A percentile compares a stretch with the other conserved stretches of the same genome.
phyloP scores from a whole-genome alignment of 2,113 vertebrate species.

The Barbus barbus region DNA sequence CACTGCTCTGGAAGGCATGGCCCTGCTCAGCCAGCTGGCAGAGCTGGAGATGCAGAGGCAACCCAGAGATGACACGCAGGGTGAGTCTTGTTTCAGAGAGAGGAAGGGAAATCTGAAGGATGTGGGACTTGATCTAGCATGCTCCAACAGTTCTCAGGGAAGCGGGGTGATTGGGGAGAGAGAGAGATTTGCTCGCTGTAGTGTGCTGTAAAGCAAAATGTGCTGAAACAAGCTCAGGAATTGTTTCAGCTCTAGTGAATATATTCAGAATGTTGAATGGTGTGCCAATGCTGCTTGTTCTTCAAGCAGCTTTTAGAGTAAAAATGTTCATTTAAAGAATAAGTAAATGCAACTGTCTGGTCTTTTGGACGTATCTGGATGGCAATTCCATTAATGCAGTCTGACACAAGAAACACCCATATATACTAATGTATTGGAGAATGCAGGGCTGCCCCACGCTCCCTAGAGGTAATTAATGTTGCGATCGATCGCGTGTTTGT shows the following conservation, averaged over 20 bases:
- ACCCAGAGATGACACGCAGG: constrained; percentile 67
- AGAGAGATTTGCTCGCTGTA: constrained; percentile 37
- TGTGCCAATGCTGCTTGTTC: constrained; percentile 4
- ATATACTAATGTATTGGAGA: constrained; percentile 20
- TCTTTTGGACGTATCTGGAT: neutral
- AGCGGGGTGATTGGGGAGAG: neutral
- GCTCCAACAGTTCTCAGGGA: neutral
- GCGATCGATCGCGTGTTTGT: constrained; percentile 53
- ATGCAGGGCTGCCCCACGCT: neutral
- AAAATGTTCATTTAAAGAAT: constrained; percentile 13
- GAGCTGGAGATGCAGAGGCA: constrained; percentile 85
- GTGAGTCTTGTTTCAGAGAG: constrained; percentile 66
- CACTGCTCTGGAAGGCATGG: constrained; percentile 89
- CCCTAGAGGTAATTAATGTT: constrained; percentile 25
- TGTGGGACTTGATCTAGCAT: neutral
- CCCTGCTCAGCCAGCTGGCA: constrained; percentile 91
- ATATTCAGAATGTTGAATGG: constrained; percentile 15
- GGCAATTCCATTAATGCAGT: too few relatives aligned
- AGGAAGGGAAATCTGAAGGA: neutral
- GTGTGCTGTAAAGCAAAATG: constrained; percentile 30
- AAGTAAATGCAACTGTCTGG: neutral
- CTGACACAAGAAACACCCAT: neutral
- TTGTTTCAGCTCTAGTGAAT: constrained; percentile 30
- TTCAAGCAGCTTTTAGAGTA: constrained; percentile 4
- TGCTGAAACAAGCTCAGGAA: constrained; percentile 20